A percentile compares a stretch with the other conserved stretches of the same genome.
Evolutionary conservation across 2,113 vertebrate genomes (phyloP).

Genomic region (Columba janthina): DNA sequence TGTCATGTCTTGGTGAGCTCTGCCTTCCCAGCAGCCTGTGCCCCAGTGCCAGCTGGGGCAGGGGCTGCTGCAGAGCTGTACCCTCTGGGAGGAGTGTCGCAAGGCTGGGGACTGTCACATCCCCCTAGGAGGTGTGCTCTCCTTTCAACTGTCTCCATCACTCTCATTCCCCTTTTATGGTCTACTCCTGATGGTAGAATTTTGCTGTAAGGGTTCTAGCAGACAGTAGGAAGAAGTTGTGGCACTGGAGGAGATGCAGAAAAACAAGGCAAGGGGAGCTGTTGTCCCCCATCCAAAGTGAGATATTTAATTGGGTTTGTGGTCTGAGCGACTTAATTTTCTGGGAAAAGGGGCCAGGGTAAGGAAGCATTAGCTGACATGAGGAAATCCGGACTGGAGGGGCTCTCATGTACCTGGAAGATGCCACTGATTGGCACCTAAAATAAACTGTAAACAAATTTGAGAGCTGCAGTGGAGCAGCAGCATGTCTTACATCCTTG

Average conservation of each 20-base stretch:
- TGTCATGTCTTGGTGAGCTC: neutral
- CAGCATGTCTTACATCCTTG: neutral
- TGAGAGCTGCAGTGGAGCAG: neutral
- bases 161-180: neutral
- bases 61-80: rapidly evolving
- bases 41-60: neutral
- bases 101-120: neutral
- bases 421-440: neutral
- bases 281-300: neutral
- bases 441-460: neutral
- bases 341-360: neutral
- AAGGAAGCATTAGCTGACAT: neutral
- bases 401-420: neutral
- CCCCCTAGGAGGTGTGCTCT: neutral
- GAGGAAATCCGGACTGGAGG: neutral
- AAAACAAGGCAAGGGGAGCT: neutral
- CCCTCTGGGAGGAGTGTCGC: rapidly evolving
- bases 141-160: neutral
- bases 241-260: neutral
- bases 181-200: rapidly evolving
- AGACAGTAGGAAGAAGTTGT: neutral
- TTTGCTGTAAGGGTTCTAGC: neutral
- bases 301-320: neutral
- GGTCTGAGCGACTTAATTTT: neutral
- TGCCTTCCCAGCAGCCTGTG: neutral